phyloP scores from a whole-genome alignment of 1,140 invertebrate genomes.

The Nephotettix cincticeps region DNA sequence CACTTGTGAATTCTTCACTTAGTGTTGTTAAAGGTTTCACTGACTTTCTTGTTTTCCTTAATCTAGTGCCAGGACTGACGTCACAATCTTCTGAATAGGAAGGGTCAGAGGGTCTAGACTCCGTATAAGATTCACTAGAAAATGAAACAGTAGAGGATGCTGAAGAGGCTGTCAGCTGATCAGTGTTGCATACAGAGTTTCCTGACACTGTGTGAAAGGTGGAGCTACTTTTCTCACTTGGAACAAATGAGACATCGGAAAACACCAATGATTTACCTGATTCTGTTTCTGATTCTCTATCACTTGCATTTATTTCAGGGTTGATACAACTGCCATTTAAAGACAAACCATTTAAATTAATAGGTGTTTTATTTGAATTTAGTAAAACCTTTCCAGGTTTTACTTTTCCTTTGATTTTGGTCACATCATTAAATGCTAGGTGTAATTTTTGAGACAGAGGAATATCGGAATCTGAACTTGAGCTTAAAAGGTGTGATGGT shows the following conservation, averaged over 20 bases:
- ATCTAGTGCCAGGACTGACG: neutral
- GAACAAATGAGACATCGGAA: neutral
- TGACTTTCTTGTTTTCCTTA: neutral
- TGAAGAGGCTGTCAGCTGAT: neutral
- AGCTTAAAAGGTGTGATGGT: neutral
- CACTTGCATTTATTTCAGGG: neutral
- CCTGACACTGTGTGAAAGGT: neutral
- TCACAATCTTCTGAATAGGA: neutral
- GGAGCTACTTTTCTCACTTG: neutral
- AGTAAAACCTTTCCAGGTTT: slow-evolving; percentile 1
- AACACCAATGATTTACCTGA: neutral
- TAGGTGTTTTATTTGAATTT: neutral
- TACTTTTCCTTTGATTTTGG: neutral
- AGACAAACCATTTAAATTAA: neutral
- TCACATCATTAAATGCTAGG: neutral
- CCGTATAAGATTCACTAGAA: slow-evolving; percentile 9
- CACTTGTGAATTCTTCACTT: neutral
- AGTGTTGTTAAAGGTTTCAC: neutral
- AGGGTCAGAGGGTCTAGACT: neutral
- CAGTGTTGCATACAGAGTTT: neutral
- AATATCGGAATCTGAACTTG: slow-evolving; percentile 8
- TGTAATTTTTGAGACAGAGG: neutral
- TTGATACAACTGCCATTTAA: neutral
- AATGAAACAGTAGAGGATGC: neutral
- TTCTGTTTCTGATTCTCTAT: neutral